Conservation (phyloP, 2,888 invertebrate species). For the Melangyna quadrimaculata region DNA sequence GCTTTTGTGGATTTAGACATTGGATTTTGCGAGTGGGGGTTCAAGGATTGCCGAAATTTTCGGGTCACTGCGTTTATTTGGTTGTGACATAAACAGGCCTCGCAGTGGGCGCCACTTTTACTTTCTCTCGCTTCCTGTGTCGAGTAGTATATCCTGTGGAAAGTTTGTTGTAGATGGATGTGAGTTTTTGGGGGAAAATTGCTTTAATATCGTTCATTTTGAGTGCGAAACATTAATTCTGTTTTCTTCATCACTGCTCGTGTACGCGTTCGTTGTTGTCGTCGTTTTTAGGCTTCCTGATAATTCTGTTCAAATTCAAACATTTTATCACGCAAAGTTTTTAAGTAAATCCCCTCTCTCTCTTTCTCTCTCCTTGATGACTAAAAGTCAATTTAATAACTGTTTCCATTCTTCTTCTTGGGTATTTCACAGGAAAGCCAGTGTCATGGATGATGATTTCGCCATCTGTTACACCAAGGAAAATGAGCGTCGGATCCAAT, state of each 20-base stretch:
- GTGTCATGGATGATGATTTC: slow-evolving; percentile 94
- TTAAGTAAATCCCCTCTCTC: neutral
- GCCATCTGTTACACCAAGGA: slow-evolving; percentile 94
- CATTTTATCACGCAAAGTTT: slow-evolving; percentile 35
- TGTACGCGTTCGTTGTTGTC: neutral
- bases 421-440: slow-evolving; percentile 85
- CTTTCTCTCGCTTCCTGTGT: neutral
- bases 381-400: slow-evolving; percentile 15
- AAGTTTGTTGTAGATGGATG: neutral
- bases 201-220: slow-evolving; percentile 38
- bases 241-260: neutral
- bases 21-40: neutral
- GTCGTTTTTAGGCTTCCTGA: neutral
- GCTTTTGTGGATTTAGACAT: slow-evolving; percentile 37
- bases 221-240: slow-evolving; percentile 52
- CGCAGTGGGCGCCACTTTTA: slow-evolving; percentile 27
- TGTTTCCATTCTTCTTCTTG: slow-evolving; percentile 52
- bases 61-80: slow-evolving; percentile 55
- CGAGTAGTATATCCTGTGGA: neutral
- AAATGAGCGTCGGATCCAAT: slow-evolving; percentile 88
- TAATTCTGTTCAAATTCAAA: neutral
- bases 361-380: neutral
- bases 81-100: slow-evolving; percentile 46
- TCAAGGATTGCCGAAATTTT: slow-evolving; percentile 23
- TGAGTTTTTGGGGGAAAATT: slow-evolving; percentile 22